Evolutionary conservation across 1,140 invertebrate species (phyloP).

Genomic region (Contarinia nasturtii): DNA sequence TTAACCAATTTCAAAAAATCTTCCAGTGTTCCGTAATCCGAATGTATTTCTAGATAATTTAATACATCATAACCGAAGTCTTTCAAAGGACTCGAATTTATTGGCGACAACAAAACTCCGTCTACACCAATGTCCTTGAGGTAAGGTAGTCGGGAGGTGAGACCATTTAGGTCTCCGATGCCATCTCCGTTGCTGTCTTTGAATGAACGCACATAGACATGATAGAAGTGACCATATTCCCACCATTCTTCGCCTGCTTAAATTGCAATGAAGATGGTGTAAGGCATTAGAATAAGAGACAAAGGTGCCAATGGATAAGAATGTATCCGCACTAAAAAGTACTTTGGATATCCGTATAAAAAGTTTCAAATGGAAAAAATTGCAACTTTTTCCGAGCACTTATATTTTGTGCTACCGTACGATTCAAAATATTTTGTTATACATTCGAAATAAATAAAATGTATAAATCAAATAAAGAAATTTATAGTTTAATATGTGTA

Average conservation of each 20-base stretch:
- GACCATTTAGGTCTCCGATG: conserved; percentile 42
- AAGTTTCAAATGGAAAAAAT: too few species aligned
- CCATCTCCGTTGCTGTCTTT: conserved; percentile 53
- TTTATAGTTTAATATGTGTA: too few species aligned
- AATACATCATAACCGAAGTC: conserved; percentile 50
- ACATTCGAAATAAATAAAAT: too few species aligned
- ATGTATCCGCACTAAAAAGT: too few species aligned
- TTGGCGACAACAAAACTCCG: conserved; percentile 43
- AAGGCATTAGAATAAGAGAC: too few species aligned
- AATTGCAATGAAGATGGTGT: too few species aligned
- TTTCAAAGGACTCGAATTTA: conserved; percentile 38
- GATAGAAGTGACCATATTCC: conserved; percentile 49
- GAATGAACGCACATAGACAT: conserved; percentile 60
- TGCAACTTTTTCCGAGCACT: too few species aligned
- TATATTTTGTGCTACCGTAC: too few species aligned
- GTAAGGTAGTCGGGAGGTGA: conserved; percentile 22
- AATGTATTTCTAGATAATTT: conserved; percentile 44
- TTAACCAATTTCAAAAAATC: conserved; percentile 42
- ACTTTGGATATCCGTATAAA: too few species aligned
- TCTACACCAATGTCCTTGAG: conserved; percentile 26
- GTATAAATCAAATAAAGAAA: too few species aligned
- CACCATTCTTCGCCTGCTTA: conserved; percentile 39
- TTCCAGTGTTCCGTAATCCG: conserved; percentile 42
- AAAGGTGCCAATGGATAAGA: too few species aligned
- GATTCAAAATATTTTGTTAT: too few species aligned